phyloP scores from a whole-genome alignment of 2,888 invertebrate genomes.

The Phorcus lineatus region DNA sequence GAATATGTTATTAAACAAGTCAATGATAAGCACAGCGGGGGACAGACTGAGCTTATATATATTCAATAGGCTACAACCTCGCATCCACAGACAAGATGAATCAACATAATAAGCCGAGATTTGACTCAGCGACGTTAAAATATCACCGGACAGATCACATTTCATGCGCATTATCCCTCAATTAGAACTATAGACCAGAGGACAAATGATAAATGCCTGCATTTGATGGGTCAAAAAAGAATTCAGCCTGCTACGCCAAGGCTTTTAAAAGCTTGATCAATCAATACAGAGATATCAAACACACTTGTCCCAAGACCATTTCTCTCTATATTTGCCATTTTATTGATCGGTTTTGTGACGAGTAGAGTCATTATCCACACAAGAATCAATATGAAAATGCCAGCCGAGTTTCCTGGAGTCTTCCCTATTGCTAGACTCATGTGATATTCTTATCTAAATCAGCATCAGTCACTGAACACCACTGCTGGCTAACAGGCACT shows the following conservation, averaged over 20 bases:
- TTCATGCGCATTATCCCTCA: constrained; percentile 16
- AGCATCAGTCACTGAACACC: constrained; percentile 14
- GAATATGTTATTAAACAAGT: too few relatives aligned
- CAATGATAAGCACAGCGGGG: not conserved
- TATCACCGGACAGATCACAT: constrained; percentile 11
- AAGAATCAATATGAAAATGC: constrained; percentile 24
- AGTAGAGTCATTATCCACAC: constrained; percentile 23
- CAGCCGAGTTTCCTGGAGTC: constrained; percentile 9
- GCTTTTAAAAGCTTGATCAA: constrained; percentile 20
- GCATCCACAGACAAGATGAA: not conserved
- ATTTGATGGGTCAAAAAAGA: constrained; percentile 19
- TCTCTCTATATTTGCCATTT: constrained; percentile 10
- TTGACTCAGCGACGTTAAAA: not conserved
- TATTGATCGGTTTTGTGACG: constrained; percentile 24
- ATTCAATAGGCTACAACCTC: not conserved
- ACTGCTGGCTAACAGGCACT: constrained; percentile 16
- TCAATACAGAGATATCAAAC: constrained; percentile 22
- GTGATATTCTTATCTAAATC: constrained; percentile 25
- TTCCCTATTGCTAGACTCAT: constrained; percentile 18
- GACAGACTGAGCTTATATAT: not conserved
- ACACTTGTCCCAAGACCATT: constrained; percentile 14
- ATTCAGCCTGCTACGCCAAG: constrained; percentile 4
- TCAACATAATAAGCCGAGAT: not conserved
- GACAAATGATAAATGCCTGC: not conserved
- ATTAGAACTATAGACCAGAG: not conserved